Conservation (phyloP, 2,113 vertebrate species). For the Sceloporus undulatus region DNA sequence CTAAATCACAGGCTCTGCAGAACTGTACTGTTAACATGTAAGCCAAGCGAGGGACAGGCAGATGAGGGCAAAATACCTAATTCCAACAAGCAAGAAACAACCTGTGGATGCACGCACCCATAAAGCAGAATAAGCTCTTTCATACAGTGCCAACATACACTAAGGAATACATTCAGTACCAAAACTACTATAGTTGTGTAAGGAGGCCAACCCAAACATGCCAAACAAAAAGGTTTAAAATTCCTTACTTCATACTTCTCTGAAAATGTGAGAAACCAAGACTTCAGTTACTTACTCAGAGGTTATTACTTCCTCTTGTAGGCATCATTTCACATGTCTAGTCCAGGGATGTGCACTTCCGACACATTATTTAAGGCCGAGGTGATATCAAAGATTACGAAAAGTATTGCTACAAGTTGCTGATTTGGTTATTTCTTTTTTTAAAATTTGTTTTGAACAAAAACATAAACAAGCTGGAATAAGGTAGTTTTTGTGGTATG, state of each 20-base stretch:
- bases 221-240: no score
- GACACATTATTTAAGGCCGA: background rate
- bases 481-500: slow-evolving; percentile 41
- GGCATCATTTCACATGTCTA: background rate
- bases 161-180: no score
- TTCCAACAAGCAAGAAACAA: no score
- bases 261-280: background rate
- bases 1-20: no score
- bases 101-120: no score
- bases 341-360: background rate
- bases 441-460: slow-evolving; percentile 13
- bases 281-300: background rate
- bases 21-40: no score
- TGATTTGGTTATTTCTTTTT: slow-evolving; percentile 29
- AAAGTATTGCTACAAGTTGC: accelerated
- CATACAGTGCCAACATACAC: no score
- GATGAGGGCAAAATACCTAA: no score
- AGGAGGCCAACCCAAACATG: no score
- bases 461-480: slow-evolving; percentile 24
- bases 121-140: no score
- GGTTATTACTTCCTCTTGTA: background rate
- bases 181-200: no score
- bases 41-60: no score
- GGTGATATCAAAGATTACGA: background rate
- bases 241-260: background rate